phyloP scores from a whole-genome alignment of 2,888 invertebrate genomes.

The Galeopsomyia nigrocyanea region DNA sequence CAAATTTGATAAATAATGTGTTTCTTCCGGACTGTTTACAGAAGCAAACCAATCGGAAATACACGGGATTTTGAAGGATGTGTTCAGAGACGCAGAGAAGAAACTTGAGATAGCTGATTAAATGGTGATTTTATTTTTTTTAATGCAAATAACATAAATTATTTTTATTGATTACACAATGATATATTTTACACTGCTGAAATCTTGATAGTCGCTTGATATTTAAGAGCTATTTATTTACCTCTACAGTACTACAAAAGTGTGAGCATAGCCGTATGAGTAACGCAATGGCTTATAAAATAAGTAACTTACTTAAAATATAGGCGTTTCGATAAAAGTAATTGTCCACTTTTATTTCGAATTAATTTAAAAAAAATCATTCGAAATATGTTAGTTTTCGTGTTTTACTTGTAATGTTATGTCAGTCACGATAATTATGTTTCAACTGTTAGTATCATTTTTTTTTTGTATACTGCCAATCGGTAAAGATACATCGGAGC shows the following conservation, averaged over 20 bases:
- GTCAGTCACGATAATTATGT: slow-evolving; percentile 8
- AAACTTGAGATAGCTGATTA: slow-evolving; percentile 4
- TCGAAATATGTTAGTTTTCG: too few relatives aligned
- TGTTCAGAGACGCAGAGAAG: slow-evolving; percentile 8
- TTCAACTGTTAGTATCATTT: slow-evolving; percentile 6
- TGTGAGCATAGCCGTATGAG: too few relatives aligned
- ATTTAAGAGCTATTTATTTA: too few relatives aligned
- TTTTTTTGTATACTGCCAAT: slow-evolving; percentile 25
- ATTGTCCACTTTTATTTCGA: not conserved
- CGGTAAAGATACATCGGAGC: slow-evolving; percentile 21
- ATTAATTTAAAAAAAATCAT: not conserved
- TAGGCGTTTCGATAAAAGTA: too few relatives aligned
- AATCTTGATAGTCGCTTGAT: too few relatives aligned
- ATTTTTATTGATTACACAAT: slow-evolving; percentile 4
- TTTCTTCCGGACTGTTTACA: not conserved
- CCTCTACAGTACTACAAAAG: too few relatives aligned
- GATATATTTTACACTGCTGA: slow-evolving; percentile 11
- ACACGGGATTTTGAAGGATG: slow-evolving; percentile 18
- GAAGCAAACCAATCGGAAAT: slow-evolving; percentile 6
- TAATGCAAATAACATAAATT: slow-evolving; percentile 12
- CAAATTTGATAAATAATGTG: not conserved
- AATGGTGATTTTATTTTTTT: slow-evolving; percentile 33
- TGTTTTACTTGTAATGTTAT: not conserved
- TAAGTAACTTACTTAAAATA: too few relatives aligned
- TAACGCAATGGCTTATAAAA: too few relatives aligned